Conservation (phyloP, 2,113 vertebrate genomes). For the Forbesichthys papilliferus region DNA sequence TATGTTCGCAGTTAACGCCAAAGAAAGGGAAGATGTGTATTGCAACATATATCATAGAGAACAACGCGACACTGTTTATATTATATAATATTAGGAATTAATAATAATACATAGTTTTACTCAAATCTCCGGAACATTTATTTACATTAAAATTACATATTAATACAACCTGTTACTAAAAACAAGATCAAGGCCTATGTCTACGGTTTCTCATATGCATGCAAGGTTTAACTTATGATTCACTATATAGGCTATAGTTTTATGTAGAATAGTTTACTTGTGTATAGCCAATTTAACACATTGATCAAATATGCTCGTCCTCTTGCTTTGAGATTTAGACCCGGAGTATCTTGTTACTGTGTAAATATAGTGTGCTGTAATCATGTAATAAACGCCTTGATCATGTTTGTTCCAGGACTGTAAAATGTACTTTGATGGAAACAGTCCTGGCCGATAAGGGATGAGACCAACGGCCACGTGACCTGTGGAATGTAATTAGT, state of each 20-base stretch:
- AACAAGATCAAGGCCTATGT: too few relatives aligned
- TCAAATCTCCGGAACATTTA: too few relatives aligned
- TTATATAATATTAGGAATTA: conserved; percentile 9
- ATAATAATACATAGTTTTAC: too few relatives aligned
- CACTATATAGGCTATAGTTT: too few relatives aligned
- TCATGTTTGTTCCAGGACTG: conserved; percentile 65
- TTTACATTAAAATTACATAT: too few relatives aligned
- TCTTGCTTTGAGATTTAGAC: conserved; percentile 7
- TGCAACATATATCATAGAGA: conserved; percentile 18
- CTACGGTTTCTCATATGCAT: too few relatives aligned
- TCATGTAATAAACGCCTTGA: conserved; percentile 70
- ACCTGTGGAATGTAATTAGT: conserved; percentile 63
- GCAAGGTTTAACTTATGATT: too few relatives aligned
- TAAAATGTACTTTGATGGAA: conserved; percentile 66
- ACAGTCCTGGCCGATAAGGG: conserved; percentile 65
- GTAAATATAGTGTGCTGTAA: conserved; percentile 59
- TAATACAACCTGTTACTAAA: too few relatives aligned
- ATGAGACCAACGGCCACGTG: conserved; percentile 41
- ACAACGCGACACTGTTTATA: conserved; percentile 24
- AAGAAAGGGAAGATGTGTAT: conserved; percentile 18
- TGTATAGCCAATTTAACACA: too few relatives aligned
- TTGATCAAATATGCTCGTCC: neutral
- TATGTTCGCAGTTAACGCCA: conserved; percentile 16
- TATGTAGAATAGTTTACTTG: too few relatives aligned
- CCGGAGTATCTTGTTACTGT: conserved; percentile 16